These are phyloP conservation scores for Neomicropteryx cornuta DNA, from an alignment of 1,140 invertebrate genomes.

Conservation along the genomic window DNA sequence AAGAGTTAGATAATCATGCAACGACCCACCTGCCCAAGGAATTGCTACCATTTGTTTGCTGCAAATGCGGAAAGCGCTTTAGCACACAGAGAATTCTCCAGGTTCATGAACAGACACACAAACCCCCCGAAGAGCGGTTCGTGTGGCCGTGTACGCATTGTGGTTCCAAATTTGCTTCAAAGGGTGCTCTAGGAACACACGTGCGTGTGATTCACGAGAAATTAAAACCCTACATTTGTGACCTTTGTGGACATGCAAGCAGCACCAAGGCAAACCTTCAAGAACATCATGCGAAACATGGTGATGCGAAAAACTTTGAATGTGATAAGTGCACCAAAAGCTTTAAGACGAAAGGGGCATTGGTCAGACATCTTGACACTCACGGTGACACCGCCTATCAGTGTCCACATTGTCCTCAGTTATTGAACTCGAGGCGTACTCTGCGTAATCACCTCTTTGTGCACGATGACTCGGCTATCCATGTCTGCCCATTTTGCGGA, in stretches of 20 bases:
- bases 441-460: conserved; percentile 33
- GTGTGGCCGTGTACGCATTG: conserved; percentile 30
- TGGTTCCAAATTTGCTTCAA: conserved; percentile 27
- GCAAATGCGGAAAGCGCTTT: conserved; percentile 24
- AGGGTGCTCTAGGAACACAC: conserved; percentile 31
- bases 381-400: conserved; percentile 28
- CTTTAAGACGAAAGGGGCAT: conserved; percentile 11
- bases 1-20: conserved; percentile 6
- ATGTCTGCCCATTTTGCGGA: conserved; percentile 10
- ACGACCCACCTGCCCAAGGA: conserved; percentile 9
- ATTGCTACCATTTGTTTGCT: conserved; percentile 21
- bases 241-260: conserved; percentile 11
- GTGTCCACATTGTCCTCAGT: conserved; percentile 29
- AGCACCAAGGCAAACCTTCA: conserved; percentile 10
- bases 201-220: conserved; percentile 17
- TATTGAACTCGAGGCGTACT: conserved; percentile 33
- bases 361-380: conserved; percentile 20
- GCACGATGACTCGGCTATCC: conserved; percentile 16
- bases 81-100: conserved; percentile 21
- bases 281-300: conserved; percentile 24
- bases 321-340: conserved; percentile 31
- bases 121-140: conserved; percentile 23
- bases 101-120: conserved; percentile 26
- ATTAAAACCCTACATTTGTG: conserved; percentile 11
- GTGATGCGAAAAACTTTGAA: conserved; percentile 32